Conservation (phyloP, 2,888 invertebrate genomes). For the Campopleginae sp. region DNA sequence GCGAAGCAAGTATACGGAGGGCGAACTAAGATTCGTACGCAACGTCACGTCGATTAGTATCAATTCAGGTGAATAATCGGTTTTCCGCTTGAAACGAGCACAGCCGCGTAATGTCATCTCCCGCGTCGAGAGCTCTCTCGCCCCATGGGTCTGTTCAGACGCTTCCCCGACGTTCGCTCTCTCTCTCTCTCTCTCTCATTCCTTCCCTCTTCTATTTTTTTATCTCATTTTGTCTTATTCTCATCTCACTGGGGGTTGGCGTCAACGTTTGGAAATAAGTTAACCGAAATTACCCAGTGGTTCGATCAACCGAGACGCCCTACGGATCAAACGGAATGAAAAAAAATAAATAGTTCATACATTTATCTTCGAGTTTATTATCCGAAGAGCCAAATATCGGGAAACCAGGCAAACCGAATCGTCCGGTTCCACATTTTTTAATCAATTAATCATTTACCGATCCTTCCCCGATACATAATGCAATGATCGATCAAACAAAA, state of each 20-base stretch:
- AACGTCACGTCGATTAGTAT: constrained; percentile 67
- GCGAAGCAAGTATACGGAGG: constrained; percentile 8
- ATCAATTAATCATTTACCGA: constrained; percentile 39
- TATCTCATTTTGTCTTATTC: constrained; percentile 49
- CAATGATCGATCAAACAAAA: not conserved
- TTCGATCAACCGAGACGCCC: constrained; percentile 65
- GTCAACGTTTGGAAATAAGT: constrained; percentile 66
- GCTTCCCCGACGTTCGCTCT: constrained; percentile 28
- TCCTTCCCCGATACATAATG: constrained; percentile 7
- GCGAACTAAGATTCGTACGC: constrained; percentile 57
- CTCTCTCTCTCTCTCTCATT: constrained; percentile 22
- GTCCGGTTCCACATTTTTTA: constrained; percentile 44
- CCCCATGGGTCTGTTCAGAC: constrained; percentile 40
- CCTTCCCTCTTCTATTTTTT: constrained; percentile 5
- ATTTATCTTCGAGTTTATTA: not conserved
- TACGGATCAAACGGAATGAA: constrained; percentile 46
- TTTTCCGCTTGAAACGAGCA: constrained; percentile 63
- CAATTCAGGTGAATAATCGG: constrained; percentile 68
- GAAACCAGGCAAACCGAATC: constrained; percentile 3
- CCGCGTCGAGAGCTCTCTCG: constrained; percentile 53
- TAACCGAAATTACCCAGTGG: constrained; percentile 63
- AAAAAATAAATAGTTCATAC: constrained; percentile 5
- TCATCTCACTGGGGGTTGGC: constrained; percentile 44
- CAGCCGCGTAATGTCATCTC: constrained; percentile 47
- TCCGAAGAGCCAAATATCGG: constrained; percentile 22